Percentiles rank a stretch among this genome's conserved stretches.
phyloP scores from a whole-genome alignment of 1,140 invertebrate genomes.

The Pseudomyrmex cubaensis region DNA sequence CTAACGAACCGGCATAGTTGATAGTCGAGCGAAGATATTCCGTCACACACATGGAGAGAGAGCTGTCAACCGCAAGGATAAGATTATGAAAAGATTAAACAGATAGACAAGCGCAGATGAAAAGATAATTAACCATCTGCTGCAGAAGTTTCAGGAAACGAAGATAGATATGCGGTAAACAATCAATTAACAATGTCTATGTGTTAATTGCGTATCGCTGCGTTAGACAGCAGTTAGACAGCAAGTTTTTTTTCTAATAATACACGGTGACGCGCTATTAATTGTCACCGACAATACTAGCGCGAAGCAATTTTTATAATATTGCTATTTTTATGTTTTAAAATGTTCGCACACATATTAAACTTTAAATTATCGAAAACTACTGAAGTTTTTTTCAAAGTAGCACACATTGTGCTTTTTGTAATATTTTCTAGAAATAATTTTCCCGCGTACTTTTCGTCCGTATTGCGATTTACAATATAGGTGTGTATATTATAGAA shows the following conservation, averaged over 20 bases:
- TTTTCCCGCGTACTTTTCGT: not conserved
- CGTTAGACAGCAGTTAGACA: not conserved
- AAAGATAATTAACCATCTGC: constrained; percentile 23
- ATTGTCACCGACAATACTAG: not conserved
- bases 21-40: constrained; percentile 46
- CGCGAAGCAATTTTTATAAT: not conserved
- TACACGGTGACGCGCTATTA: not conserved
- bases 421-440: not conserved
- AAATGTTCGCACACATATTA: not conserved
- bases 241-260: not conserved
- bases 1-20: constrained; percentile 52
- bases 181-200: not conserved
- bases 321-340: not conserved
- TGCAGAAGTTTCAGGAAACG: not conserved
- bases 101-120: constrained; percentile 8
- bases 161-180: not conserved
- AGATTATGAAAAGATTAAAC: constrained; percentile 20
- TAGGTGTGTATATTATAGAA: not conserved
- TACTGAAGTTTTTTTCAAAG: too few relatives aligned
- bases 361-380: too few relatives aligned
- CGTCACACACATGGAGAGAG: constrained; percentile 5
- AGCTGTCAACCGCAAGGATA: constrained; percentile 30
- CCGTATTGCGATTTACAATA: not conserved
- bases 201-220: not conserved
- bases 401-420: too few relatives aligned